Percentiles rank a stretch among this genome's conserved stretches.
These are phyloP conservation scores for Phocides pigmalion DNA, from an alignment of 1,140 invertebrate genomes.

Conservation along the genomic window DNA sequence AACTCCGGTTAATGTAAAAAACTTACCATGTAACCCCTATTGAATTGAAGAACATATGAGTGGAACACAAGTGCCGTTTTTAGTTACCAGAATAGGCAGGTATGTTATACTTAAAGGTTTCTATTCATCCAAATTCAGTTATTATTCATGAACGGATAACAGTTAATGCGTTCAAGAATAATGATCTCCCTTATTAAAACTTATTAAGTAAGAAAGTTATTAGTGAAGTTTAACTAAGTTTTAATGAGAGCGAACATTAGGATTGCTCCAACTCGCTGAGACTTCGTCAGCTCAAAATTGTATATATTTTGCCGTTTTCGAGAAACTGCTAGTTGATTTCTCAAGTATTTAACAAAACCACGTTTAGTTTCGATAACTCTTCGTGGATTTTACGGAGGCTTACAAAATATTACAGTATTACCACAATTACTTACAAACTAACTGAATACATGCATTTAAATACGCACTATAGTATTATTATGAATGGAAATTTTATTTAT, in stretches of 20 bases:
- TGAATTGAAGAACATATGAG: no score
- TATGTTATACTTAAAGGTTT: no score
- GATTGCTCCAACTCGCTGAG: background rate
- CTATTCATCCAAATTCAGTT: slow-evolving; percentile 3
- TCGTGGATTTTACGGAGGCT: no score
- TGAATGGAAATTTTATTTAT: no score
- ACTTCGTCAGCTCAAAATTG: slow-evolving; percentile 7
- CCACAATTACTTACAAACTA: no score
- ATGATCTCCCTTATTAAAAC: slow-evolving; percentile 25
- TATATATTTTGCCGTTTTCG: slow-evolving; percentile 12
- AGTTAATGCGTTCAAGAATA: slow-evolving; percentile 13
- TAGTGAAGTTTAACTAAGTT: slow-evolving; percentile 27
- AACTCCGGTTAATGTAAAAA: no score
- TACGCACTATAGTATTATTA: no score
- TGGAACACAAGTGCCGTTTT: no score
- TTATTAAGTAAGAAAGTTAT: slow-evolving; percentile 25
- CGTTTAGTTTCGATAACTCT: background rate
- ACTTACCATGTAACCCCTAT: no score
- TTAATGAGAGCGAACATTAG: slow-evolving; percentile 25
- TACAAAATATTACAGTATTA: no score
- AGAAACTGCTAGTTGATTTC: background rate
- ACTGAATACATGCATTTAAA: no score
- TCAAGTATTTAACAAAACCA: background rate
- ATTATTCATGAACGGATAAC: slow-evolving; percentile 13
- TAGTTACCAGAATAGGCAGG: no score